These are phyloP conservation scores for Bursaphelenchus mucronatus DNA, from an alignment of 1,140 invertebrate species.

Conservation along the genomic window DNA sequence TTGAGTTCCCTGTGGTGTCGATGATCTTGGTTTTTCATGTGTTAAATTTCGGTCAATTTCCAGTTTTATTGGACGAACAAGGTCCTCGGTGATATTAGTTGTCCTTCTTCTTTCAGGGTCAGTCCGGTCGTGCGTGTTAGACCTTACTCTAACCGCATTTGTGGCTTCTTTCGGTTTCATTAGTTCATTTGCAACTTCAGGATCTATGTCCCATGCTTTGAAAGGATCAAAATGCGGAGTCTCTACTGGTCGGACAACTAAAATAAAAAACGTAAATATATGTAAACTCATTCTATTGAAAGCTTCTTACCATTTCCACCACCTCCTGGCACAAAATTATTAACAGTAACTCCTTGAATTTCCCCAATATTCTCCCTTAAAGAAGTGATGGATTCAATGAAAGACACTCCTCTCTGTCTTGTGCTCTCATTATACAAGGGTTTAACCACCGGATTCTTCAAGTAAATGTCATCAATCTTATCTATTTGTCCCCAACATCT, in stretches of 20 bases:
- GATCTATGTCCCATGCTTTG: constrained; percentile 11
- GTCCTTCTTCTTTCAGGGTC: neutral
- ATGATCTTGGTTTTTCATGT: neutral
- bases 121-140: neutral
- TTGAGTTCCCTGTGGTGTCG: neutral
- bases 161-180: neutral
- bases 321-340: too few species aligned
- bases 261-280: neutral
- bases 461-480: constrained; percentile 42
- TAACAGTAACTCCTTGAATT: neutral
- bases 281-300: too few species aligned
- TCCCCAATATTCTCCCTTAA: constrained; percentile 11
- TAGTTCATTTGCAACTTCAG: too few species aligned
- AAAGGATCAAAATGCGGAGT: constrained; percentile 24
- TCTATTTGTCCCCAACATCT: constrained; percentile 45
- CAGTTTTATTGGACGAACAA: neutral
- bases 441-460: constrained; percentile 33
- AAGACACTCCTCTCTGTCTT: constrained; percentile 9
- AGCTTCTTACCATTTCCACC: too few species aligned
- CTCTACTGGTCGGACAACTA: neutral
- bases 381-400: constrained; percentile 10
- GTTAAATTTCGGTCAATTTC: neutral
- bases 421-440: constrained; percentile 14
- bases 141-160: neutral
- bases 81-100: neutral